Conservation (phyloP, 2,113 vertebrate genomes). For the Chaenocephalus aceratus region DNA sequence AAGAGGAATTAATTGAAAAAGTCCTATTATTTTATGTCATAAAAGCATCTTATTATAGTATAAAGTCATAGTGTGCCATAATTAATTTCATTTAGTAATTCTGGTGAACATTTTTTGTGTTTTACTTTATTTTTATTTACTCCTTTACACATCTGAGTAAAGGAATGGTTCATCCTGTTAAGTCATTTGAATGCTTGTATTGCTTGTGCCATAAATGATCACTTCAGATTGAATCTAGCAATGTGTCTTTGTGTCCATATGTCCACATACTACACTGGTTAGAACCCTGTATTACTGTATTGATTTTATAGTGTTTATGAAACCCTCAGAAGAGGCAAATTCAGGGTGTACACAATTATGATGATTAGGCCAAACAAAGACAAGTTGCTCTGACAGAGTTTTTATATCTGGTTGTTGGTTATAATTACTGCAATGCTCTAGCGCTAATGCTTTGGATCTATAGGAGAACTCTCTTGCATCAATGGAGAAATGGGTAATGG, state of each 20-base stretch:
- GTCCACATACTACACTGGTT: neutral
- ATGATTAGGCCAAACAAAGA: slow-evolving; percentile 21
- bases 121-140: neutral
- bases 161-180: neutral
- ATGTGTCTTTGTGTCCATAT: neutral
- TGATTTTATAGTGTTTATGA: neutral
- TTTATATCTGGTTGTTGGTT: neutral
- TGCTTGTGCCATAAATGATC: neutral
- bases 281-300: neutral
- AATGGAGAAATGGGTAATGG: slow-evolving; percentile 5
- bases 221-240: neutral
- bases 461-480: neutral
- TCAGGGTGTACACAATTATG: slow-evolving; percentile 3
- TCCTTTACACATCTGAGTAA: neutral
- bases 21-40: too few species aligned
- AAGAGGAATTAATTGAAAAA: too few species aligned
- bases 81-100: too few species aligned
- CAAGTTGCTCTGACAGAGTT: neutral
- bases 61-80: too few species aligned
- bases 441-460: neutral
- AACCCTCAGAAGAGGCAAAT: neutral
- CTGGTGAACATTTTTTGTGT: too few species aligned
- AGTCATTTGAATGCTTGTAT: neutral
- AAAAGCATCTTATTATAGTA: too few species aligned
- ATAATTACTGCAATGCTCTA: neutral